Evolutionary conservation across 1,140 invertebrate genomes (phyloP), one percentile per base, ranked within the genome.

Genomic region (Homarus americanus): DNA sequence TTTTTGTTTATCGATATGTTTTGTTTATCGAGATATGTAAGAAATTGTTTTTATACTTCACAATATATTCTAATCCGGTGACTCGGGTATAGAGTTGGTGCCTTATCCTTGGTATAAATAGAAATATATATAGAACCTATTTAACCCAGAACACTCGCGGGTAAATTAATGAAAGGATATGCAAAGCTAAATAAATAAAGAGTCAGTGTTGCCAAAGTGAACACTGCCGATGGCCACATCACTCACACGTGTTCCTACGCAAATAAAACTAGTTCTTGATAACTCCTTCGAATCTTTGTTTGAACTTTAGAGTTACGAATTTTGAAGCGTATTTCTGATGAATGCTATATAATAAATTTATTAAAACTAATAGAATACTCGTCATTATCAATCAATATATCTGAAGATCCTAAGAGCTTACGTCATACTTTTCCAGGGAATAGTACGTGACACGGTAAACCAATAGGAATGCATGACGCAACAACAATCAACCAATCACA

Each of bases 391-490:
- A n/a, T 53, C 53, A n/a, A n/a, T n/a, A 36, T 24, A 38, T 75
- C 32, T 58, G 41, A 40, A 82, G 80, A 75, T 72, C 87, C 80
- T 36, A 28, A n/a, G 80, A 38, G 79, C 15, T 90, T 83, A 76
- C 79, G 87, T 90, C 87, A 90, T 90, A 82, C 80, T 44, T 90
- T 82, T 90, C 79, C 80, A 87, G 85, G 85, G 87, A 90, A 82
- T 83, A 76, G 80, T 58, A 90, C 5, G 69, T 58, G 66, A 0
- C 10, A 63, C 49, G n/a, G 53, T 82, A 20, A 63, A 40, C 87
- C 87, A 90, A 76, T 90, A 15, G 44, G 87, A 82, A 83, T 17
- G 38, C 38, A 49, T 69, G 20, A 82, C 41, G n/a, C 41, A 73
- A 73, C 41, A 7, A 44, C 15, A 75, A 75, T 53, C 41, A 53